Base-by-base conservation (phyloP, 2,113 vertebrate genomes). In the Todiramphus chloris region DNA sequence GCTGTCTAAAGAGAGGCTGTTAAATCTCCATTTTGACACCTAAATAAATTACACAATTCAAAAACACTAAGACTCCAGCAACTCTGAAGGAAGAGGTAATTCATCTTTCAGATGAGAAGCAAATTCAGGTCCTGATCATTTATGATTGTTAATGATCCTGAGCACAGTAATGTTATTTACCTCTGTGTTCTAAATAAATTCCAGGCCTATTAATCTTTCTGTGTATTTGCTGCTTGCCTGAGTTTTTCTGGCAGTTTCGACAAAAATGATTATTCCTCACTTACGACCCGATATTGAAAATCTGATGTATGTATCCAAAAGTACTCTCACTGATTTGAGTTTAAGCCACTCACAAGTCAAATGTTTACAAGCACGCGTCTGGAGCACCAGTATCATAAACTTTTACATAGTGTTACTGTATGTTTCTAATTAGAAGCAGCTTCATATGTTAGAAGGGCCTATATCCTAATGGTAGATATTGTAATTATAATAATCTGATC, bases 61-160 rank as follows among this genome's bases (percentile, higher is more conserved):
- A 77, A 92, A 46, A 21, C 21, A 43, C 24, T 76, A 68, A 73
- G 48, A 94, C 33, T 73, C 24, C 60, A 91, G 70, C 27, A 90
- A 31, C 35, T 87, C 46, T 46, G 19, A 39, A 73, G 64, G 55
- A 94, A 64, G 16, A 53, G 13, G 46, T 50, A 37, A 70, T 89
- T 94, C 18, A 66, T 88, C 78, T 90, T 95, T 90, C 20, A 88
- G 50, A 70, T 41, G n/a, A 92, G 75, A 91, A 69, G 44, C 13
- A 86, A 94, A 66, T 73, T 79, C 43, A 77, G 39, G 23, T 87
- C 60, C 56, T 59, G 43, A 79, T 85, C 46, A 46, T 89, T 94
- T 87, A 89, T 41, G 63, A 70, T 25, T 56, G 46, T 53, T 95
- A 88, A 96, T 80, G 94, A 92, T 87, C 50, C 91, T 68, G 50